Base-by-base conservation (phyloP, 2,888 invertebrate genomes). In the Cantharis lateralis region DNA sequence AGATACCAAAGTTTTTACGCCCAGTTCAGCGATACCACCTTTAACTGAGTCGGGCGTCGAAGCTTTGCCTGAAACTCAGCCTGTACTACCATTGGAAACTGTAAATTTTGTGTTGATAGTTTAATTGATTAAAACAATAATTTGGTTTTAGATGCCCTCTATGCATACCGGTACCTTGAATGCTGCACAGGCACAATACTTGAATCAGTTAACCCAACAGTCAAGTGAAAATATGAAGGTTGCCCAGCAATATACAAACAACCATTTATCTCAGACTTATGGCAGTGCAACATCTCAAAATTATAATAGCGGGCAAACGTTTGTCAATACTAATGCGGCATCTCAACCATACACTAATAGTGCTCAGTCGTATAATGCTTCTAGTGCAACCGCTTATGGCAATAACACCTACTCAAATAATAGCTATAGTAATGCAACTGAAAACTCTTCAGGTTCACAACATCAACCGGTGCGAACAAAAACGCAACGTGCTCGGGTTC, bases 1-100 rank as follows among this genome's bases (percentile, higher is more conserved):
- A 80, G 98, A 98, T 87, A 96, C 96, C 69, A 98, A 98, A 91
- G 97, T 98, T 76, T 96, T 96, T 86, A 95, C 95, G 63, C 93
- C 95, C 11, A 94, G 94, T 84, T 90, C 89, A 71, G 86, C 85
- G 71, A 83, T 88, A 16, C 86, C 88, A 63, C 76, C 83, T 68
- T 73, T 78, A 16, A 64, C 74, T 28, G 74, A 74, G 15, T 48
- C 62, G 16, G 63, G 68, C 10, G 62, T 70, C 11, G 72, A 77
- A 11, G 62, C 72, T 10, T 71, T 66, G 62, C 48, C 72, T 10
- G 71, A 66, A 48, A 71, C 62, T 18, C 15, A 75, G 10, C 70
- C 79, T n/a, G 10, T 68, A 26, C 63, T 72, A 62, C 64, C 76
- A 1, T 71, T 77, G 64, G 79, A 78, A 28, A 68, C 62, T 64